phyloP scores from a whole-genome alignment of 2,113 vertebrate species.

The Pipa parva region DNA sequence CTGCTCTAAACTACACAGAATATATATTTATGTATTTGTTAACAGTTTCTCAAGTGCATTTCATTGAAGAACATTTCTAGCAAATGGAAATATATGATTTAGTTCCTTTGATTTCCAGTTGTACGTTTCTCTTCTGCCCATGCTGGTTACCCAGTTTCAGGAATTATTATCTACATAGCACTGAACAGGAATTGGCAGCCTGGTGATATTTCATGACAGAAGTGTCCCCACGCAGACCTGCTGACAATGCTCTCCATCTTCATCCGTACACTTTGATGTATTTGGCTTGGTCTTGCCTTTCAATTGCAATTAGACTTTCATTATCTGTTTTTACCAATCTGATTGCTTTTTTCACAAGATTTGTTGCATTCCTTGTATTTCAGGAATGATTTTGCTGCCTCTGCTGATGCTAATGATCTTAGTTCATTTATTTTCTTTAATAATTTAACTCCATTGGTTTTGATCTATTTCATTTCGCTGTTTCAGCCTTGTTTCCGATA shows the following conservation, averaged over 20 bases:
- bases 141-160: background rate
- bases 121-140: background rate
- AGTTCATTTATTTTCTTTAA: too few relatives aligned
- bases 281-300: background rate
- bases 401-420: background rate
- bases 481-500: too few relatives aligned
- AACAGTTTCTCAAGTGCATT: too few relatives aligned
- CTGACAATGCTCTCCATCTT: background rate
- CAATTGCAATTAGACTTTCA: background rate
- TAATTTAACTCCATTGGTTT: too few relatives aligned
- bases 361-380: background rate
- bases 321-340: background rate
- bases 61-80: too few relatives aligned
- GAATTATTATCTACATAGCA: background rate
- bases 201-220: background rate
- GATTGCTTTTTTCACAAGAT: background rate
- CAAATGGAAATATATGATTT: background rate
- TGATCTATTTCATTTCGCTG: too few relatives aligned
- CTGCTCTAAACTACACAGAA: too few relatives aligned
- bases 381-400: background rate
- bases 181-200: background rate
- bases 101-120: background rate
- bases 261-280: background rate
- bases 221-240: background rate
- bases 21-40: too few relatives aligned